Conservation (phyloP, 1,140 invertebrate species). For the Drosophila lacertosa region DNA sequence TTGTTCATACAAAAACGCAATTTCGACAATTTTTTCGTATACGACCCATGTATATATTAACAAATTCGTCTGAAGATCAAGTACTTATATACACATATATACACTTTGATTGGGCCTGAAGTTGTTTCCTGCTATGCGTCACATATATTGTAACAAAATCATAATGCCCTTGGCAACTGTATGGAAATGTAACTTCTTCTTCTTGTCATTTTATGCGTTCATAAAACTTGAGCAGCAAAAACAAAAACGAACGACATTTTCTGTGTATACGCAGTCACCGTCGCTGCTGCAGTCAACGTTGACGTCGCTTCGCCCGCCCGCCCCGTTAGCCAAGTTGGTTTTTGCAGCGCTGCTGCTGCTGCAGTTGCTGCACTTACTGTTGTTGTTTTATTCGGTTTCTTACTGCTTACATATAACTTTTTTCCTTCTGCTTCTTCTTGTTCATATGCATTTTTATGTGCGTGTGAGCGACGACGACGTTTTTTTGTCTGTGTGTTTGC, state of each 20-base stretch:
- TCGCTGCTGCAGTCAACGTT: slow-evolving; percentile 23
- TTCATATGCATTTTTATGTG: slow-evolving; percentile 76
- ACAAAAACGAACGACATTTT: slow-evolving; percentile 68
- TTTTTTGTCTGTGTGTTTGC: slow-evolving; percentile 57
- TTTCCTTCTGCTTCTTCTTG: slow-evolving; percentile 27
- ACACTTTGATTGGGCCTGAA: too few relatives aligned
- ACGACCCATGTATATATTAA: too few relatives aligned
- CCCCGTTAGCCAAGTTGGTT: not conserved
- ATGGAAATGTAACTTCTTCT: slow-evolving; percentile 10
- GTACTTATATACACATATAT: too few relatives aligned
- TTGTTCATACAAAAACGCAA: too few relatives aligned
- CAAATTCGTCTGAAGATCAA: too few relatives aligned
- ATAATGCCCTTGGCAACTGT: too few relatives aligned
- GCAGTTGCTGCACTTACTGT: slow-evolving; percentile 65
- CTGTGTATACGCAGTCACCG: slow-evolving; percentile 57
- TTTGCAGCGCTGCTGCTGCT: slow-evolving; percentile 34
- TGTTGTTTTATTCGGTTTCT: slow-evolving; percentile 64
- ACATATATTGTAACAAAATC: too few relatives aligned
- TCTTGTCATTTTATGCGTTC: slow-evolving; percentile 70
- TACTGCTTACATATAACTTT: slow-evolving; percentile 54
- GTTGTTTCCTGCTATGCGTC: too few relatives aligned
- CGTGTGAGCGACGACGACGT: slow-evolving; percentile 69
- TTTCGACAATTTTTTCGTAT: too few relatives aligned
- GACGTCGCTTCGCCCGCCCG: slow-evolving; percentile 34
- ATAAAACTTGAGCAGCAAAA: slow-evolving; percentile 64